Base-by-base conservation (phyloP, 1,140 invertebrate genomes). In the Berghia stephanieae region DNA sequence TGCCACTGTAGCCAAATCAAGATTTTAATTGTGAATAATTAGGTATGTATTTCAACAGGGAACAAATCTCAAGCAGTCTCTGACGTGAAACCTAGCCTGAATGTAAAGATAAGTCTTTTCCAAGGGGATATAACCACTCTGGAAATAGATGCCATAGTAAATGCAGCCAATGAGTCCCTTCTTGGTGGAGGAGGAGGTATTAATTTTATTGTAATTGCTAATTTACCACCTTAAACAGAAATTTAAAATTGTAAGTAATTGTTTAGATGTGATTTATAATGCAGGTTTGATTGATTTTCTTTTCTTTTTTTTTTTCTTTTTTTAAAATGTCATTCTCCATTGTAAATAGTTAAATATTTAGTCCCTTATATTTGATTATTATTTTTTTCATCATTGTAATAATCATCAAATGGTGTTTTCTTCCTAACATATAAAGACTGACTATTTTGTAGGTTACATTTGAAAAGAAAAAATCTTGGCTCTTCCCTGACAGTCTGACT, bases 61-160 rank as follows among this genome's bases (percentile, higher is more conserved):
- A 31, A 18, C 13, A 13, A 31, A 21, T 44, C 8, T 42, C 27
- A 44, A 18, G 2, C 18, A 42, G 21, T 8, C n/a, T 75, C 60
- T 72, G 73, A 75, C 42, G 73, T 83, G 6, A 78, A 84, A 78
- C 80, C 78, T 6, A 78, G 79, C 10, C 63, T 88, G 40, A 88
- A 86, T 78, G 79, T 79, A 46, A 88, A 88, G 74, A 79, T 90
- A 2, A 87, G 86, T 6, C 21, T 89, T 24, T 88, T 86, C 83
- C 79, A 52, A 76, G 95, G 95, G 13, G 95, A 97, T 87, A 96
- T 98, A n/a, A 97, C 96, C 0, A 91, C 91, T 55, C 89, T 98
- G 16, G 94, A 95, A 92, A 92, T 97, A 75, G 96, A 97, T 92
- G 94, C 93, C 3, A 96, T 98, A 85, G 95, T 96, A 0, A 98